Base-by-base conservation (phyloP, 2,888 invertebrate genomes). In the Oscheius sp. region DNA sequence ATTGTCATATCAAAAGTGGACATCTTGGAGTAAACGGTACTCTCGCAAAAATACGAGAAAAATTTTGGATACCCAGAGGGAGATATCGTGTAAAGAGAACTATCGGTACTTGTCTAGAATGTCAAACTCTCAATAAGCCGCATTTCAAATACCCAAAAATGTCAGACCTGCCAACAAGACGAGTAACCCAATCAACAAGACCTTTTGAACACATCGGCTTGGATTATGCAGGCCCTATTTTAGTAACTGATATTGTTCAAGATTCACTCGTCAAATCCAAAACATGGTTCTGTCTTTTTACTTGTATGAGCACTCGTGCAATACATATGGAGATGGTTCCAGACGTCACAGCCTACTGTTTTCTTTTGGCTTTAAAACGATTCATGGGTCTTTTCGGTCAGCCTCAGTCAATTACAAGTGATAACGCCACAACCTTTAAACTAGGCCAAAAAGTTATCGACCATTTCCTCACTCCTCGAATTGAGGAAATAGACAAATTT, bases 401-500 rank as follows among this genome's bases (percentile, higher is more conserved):
- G 26, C 87, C 87, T 0, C 57, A 32, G 2, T 57, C 68, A 0
- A 80, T 79, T 26, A 8, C 57, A 1, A 81, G 81, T 24, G 87
- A 88, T 62, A 87, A 87, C 66, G 86, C 86, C 0, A 82, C 83
- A 0, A 87, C 86, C 68, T 88, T 88, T 71, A 77, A 79, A 1
- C 84, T 86, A 0, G 62, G 62, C 22, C 8, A 62, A 12, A n/a
- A 49, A 26, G 1, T 62, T 17, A 36, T 36, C 22, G 44, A 50
- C 12, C 20, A 36, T 20, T 26, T 59, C 44, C 41, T 4, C 3
- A 17, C 4, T 30, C 28, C 24, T 9, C 2, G 22, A 2, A 54
- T 33, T 14, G 62, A 50, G 30, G n/a, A 49, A 26, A 1, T 54
- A 14, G 9, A 14, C 22, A 57, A 4, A 17, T 14, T 57, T 33